These are phyloP conservation scores for Semotilus atromaculatus DNA, from an alignment of 2,797 vertebrate genomes.

Conservation along the genomic window DNA sequence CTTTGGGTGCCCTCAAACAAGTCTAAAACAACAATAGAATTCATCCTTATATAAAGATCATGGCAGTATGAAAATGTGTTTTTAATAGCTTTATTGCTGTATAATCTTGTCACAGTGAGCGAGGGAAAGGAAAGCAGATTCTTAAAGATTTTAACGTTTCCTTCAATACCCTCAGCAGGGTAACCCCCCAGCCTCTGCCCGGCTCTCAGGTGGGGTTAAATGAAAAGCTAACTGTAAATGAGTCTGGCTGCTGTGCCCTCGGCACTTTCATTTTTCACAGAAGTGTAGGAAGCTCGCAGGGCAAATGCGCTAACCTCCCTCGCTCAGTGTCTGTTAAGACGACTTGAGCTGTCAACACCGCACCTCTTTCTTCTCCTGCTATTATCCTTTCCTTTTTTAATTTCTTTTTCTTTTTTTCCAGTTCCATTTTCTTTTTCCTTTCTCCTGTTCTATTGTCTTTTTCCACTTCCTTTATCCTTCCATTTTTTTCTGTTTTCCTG, in stretches of 20 bases:
- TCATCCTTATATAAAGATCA: not conserved
- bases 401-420: slow-evolving; percentile 26
- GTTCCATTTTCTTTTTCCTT: slow-evolving; percentile 58
- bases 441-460: not conserved
- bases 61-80: not conserved
- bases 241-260: slow-evolving; percentile 73
- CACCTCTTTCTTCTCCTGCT: slow-evolving; percentile 37
- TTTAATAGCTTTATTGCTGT: slow-evolving; percentile 27
- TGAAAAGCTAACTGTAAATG: slow-evolving; percentile 73
- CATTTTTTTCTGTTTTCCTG: not conserved
- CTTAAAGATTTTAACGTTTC: slow-evolving; percentile 46
- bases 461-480: not conserved
- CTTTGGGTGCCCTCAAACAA: not conserved
- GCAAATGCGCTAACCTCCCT: slow-evolving; percentile 77
- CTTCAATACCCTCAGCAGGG: slow-evolving; percentile 42
- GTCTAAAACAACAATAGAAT: not conserved
- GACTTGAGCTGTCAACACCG: not conserved
- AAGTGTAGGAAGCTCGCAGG: slow-evolving; percentile 72
- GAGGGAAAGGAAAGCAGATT: slow-evolving; percentile 31
- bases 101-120: slow-evolving; percentile 17
- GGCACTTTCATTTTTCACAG: slow-evolving; percentile 79
- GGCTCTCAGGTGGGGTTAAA: slow-evolving; percentile 24
- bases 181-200: slow-evolving; percentile 14
- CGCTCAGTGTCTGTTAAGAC: slow-evolving; percentile 50
- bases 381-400: not conserved